phyloP scores from a whole-genome alignment of 2,113 vertebrate genomes.

The Theropithecus gelada region DNA sequence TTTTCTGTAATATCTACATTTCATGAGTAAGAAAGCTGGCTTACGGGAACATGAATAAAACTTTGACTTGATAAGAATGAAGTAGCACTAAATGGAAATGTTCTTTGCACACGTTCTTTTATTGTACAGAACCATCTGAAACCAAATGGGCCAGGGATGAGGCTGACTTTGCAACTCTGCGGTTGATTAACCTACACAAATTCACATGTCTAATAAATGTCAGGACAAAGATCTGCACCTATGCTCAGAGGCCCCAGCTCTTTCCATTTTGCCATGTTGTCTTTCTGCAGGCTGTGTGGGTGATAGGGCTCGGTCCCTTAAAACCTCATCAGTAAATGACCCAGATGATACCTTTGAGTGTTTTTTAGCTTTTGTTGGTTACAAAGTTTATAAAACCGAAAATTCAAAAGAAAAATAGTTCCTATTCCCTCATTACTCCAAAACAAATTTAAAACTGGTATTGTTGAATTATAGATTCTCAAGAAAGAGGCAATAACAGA shows the following conservation, averaged over 20 bases:
- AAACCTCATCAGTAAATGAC: not conserved
- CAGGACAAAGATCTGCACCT: not conserved
- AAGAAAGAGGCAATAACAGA: not conserved
- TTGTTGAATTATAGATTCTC: not conserved
- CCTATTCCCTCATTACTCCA: not conserved
- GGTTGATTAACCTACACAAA: not conserved
- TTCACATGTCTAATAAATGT: not conserved
- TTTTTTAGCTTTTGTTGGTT: not conserved
- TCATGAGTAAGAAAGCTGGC: not conserved
- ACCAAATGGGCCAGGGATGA: not conserved
- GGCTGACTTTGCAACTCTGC: not conserved
- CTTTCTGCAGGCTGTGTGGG: not conserved
- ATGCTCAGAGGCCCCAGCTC: accelerated
- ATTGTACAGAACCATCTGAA: not conserved
- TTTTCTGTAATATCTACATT: not conserved
- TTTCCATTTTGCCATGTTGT: not conserved
- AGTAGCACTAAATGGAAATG: not conserved
- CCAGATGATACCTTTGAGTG: not conserved
- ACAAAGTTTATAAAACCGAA: not conserved
- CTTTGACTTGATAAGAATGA: not conserved
- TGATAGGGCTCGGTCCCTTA: not conserved
- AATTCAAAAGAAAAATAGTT: conserved; percentile 14
- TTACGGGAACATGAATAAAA: not conserved
- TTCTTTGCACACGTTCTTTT: not conserved
- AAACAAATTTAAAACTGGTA: not conserved